A percentile compares a stretch with the other conserved stretches of the same genome.
phyloP scores from a whole-genome alignment of 2,113 vertebrate species.

The Phainopepla nitens region DNA sequence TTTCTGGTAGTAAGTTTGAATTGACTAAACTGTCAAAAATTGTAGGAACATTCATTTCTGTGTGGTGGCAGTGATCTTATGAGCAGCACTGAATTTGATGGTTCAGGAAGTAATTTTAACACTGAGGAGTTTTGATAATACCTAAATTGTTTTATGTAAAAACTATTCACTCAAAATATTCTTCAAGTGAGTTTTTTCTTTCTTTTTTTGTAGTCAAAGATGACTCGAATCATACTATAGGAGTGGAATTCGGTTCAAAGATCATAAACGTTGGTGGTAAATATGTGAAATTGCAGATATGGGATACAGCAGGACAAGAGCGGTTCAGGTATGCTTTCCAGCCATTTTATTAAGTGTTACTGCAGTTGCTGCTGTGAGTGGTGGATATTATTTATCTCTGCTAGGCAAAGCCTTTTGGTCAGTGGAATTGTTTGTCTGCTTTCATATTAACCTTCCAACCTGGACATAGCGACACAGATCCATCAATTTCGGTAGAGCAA shows the following conservation, averaged over 20 bases:
- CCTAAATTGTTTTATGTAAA: neutral
- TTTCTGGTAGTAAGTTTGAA: neutral
- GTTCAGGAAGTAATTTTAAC: neutral
- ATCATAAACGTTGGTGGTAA: slow-evolving; percentile 82
- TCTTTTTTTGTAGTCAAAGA: slow-evolving; percentile 72
- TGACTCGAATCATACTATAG: slow-evolving; percentile 81
- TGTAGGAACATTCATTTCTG: neutral
- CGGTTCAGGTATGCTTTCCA: slow-evolving; percentile 75
- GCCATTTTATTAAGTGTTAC: neutral
- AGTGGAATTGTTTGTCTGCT: neutral
- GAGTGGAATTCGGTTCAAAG: slow-evolving; percentile 82
- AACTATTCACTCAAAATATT: neutral
- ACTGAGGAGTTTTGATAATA: neutral
- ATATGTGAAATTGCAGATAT: slow-evolving; percentile 83
- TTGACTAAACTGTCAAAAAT: neutral
- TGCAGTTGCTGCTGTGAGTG: neutral
- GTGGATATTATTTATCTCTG: neutral
- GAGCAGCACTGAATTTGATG: neutral
- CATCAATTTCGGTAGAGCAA: neutral
- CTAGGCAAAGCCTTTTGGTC: neutral
- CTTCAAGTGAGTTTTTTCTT: neutral
- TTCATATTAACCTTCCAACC: neutral
- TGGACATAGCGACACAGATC: neutral
- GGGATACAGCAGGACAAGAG: slow-evolving; percentile 82
- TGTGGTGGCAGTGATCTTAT: neutral